Percentiles rank a stretch among this genome's conserved stretches.
These are phyloP conservation scores for Butastur rufipennis DNA, from an alignment of 2,113 vertebrate species.

Conservation along the genomic window DNA sequence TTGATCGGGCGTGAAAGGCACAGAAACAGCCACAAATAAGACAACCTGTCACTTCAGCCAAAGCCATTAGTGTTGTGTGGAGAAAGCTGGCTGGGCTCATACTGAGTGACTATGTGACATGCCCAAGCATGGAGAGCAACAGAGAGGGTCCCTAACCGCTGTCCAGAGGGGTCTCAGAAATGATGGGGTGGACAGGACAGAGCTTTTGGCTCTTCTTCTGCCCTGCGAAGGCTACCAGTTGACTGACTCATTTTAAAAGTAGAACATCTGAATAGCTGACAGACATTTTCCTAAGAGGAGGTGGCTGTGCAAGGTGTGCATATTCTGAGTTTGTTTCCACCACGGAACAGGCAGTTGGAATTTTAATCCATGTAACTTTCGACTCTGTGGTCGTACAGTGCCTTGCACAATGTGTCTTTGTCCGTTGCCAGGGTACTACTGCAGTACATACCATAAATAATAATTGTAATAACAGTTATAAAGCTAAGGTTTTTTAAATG, in stretches of 20 bases:
- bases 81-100: not conserved
- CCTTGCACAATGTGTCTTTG: constrained; percentile 27
- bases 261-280: not conserved
- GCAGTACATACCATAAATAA: constrained; percentile 35
- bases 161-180: not conserved
- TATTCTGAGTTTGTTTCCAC: not conserved
- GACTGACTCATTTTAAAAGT: not conserved
- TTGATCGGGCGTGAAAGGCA: constrained; percentile 22
- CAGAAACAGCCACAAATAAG: constrained; percentile 2
- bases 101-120: not conserved
- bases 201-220: not conserved
- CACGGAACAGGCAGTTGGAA: not conserved
- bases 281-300: not conserved
- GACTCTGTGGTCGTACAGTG: not conserved
- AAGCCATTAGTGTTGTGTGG: not conserved
- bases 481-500: not conserved
- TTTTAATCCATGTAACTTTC: not conserved
- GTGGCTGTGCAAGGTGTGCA: not conserved
- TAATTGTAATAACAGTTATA: constrained; percentile 39
- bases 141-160: not conserved
- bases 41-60: not conserved
- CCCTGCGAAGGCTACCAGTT: not conserved
- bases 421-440: not conserved
- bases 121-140: not conserved
- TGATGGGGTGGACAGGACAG: not conserved